These are phyloP conservation scores for Rhagophthalmus giganteus DNA, from an alignment of 2,888 invertebrate genomes.

Conservation along the genomic window DNA sequence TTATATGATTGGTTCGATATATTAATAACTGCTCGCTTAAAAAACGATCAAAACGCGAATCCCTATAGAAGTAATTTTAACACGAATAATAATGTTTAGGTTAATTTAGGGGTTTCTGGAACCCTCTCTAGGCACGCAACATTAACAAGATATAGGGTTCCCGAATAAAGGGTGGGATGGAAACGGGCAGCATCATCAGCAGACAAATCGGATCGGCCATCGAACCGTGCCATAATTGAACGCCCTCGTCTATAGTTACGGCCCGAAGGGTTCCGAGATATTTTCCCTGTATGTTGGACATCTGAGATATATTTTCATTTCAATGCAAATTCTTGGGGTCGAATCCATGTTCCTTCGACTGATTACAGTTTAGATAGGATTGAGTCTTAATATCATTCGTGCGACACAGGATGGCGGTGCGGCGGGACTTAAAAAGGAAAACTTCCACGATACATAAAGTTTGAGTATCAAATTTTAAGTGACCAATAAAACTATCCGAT, in stretches of 20 bases:
- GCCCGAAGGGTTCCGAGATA: conserved; percentile 34
- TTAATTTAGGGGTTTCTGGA: conserved; percentile 19
- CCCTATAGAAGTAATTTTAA: too few relatives aligned
- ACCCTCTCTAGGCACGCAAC: conserved; percentile 25
- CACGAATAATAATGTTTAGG: conserved; percentile 11
- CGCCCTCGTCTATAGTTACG: conserved; percentile 38
- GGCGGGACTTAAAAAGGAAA: too few relatives aligned
- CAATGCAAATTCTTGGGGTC: conserved; percentile 15
- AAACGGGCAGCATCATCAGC: conserved; percentile 26
- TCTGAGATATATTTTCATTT: conserved; percentile 15
- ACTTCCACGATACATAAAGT: too few relatives aligned
- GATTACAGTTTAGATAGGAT: conserved; percentile 6
- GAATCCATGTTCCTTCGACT: too few relatives aligned
- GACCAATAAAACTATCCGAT: neutral
- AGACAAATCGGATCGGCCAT: conserved; percentile 43
- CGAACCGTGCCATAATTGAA: conserved; percentile 44
- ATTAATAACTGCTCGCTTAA: too few relatives aligned
- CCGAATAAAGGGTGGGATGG: conserved; percentile 12
- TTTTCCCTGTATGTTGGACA: conserved; percentile 5
- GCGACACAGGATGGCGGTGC: too few relatives aligned
- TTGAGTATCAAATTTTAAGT: neutral
- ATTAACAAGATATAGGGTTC: conserved; percentile 34
- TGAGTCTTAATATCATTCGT: too few relatives aligned
- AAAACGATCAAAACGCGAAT: too few relatives aligned
- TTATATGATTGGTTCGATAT: too few relatives aligned